These are phyloP conservation scores for Ceyx cyanopectus DNA, from an alignment of 2,113 vertebrate species.

Conservation along the genomic window DNA sequence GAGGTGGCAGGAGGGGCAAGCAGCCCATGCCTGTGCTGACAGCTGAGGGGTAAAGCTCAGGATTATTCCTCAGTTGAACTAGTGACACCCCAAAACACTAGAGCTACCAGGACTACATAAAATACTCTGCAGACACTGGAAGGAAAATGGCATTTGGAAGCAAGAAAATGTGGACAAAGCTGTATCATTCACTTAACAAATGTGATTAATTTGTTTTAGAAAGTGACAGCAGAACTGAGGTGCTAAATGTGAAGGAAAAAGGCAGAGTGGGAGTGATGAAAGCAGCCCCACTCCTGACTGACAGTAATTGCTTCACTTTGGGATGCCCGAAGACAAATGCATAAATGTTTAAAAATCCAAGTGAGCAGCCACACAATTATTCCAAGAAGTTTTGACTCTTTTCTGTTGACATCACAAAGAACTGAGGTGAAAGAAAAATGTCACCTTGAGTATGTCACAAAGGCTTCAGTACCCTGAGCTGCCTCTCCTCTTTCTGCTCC, in stretches of 20 bases:
- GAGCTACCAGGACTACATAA: neutral
- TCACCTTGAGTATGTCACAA: neutral
- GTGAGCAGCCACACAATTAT: neutral
- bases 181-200: neutral
- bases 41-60: neutral
- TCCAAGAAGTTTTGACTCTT: neutral
- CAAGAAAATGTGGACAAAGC: neutral
- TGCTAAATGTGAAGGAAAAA: neutral
- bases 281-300: neutral
- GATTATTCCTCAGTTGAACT: neutral
- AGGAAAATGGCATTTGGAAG: neutral
- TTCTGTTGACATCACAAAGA: neutral
- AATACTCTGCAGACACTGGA: neutral
- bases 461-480: neutral
- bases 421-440: neutral
- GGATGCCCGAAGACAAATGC: neutral
- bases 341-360: constrained; percentile 4
- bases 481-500: neutral
- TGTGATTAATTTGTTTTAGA: neutral
- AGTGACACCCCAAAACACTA: too few relatives aligned
- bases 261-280: neutral
- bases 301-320: constrained; percentile 35
- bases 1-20: neutral
- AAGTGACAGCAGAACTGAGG: neutral
- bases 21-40: neutral